These are phyloP conservation scores for Hemistola chrysoprasaria DNA, from an alignment of 2,888 invertebrate genomes.

Conservation along the genomic window DNA sequence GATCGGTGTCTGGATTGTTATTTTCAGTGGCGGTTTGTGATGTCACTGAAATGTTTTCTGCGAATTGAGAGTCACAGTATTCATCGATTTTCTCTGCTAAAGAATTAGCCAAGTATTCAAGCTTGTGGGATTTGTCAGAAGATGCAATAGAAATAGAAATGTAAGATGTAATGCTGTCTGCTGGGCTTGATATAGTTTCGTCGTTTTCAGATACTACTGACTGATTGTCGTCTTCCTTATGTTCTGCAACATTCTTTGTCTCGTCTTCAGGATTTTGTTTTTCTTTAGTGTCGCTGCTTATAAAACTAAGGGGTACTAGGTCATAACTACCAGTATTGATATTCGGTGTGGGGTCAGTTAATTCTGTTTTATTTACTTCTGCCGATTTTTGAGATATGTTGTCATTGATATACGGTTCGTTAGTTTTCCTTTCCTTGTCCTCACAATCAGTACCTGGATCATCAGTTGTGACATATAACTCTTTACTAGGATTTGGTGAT, in stretches of 20 bases:
- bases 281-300: conserved; percentile 38
- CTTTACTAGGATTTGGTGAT: conserved; percentile 62
- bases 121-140: conserved; percentile 75
- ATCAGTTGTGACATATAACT: conserved; percentile 66
- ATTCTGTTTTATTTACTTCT: conserved; percentile 54
- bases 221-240: conserved; percentile 52
- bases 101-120: conserved; percentile 76
- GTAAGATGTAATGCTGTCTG: conserved; percentile 78
- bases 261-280: conserved; percentile 25
- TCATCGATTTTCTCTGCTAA: conserved; percentile 79
- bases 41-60: conserved; percentile 56
- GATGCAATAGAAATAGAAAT: conserved; percentile 77
- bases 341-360: conserved; percentile 33
- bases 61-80: conserved; percentile 75
- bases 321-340: conserved; percentile 50
- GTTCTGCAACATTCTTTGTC: conserved; percentile 30
- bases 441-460: conserved; percentile 66
- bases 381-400: conserved; percentile 60
- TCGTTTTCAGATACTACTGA: conserved; percentile 74
- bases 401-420: conserved; percentile 70
- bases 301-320: conserved; percentile 53
- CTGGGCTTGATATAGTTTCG: conserved; percentile 71
- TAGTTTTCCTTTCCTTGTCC: conserved; percentile 63
- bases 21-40: conserved; percentile 51
- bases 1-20: conserved; percentile 57